Conservation (phyloP, 2,113 vertebrate species). For the Ramphastos sulfuratus region DNA sequence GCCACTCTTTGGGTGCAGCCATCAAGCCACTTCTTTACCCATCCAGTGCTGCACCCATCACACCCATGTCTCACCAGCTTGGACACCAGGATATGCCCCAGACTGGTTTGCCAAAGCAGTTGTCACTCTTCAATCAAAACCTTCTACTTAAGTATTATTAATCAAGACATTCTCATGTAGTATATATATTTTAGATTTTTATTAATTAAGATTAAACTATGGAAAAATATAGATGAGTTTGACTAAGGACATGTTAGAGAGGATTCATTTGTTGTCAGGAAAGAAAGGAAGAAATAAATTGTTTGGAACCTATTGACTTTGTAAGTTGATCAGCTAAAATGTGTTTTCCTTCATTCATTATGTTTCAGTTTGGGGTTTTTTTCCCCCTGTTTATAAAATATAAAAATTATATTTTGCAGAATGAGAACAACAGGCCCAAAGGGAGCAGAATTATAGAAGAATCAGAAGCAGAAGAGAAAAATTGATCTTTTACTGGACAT, state of each 20-base stretch:
- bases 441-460: not conserved
- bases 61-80: too few relatives aligned
- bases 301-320: not conserved
- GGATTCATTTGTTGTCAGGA: not conserved
- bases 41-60: too few relatives aligned
- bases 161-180: not conserved
- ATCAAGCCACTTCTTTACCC: too few relatives aligned
- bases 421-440: not conserved
- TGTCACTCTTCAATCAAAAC: not conserved
- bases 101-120: not conserved
- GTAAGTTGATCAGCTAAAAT: not conserved
- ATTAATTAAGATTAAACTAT: not conserved
- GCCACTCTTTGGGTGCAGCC: too few relatives aligned
- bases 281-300: not conserved
- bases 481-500: not conserved
- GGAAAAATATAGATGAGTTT: not conserved
- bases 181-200: not conserved
- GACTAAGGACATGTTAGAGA: not conserved
- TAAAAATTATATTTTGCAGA: not conserved
- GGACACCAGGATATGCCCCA: not conserved
- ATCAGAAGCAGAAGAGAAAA: slow-evolving; percentile 42
- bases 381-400: not conserved
- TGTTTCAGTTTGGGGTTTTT: not conserved
- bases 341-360: not conserved
- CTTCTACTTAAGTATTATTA: not conserved